Conservation (phyloP, 2,888 invertebrate genomes). For the Meiosimyza decipiens region DNA sequence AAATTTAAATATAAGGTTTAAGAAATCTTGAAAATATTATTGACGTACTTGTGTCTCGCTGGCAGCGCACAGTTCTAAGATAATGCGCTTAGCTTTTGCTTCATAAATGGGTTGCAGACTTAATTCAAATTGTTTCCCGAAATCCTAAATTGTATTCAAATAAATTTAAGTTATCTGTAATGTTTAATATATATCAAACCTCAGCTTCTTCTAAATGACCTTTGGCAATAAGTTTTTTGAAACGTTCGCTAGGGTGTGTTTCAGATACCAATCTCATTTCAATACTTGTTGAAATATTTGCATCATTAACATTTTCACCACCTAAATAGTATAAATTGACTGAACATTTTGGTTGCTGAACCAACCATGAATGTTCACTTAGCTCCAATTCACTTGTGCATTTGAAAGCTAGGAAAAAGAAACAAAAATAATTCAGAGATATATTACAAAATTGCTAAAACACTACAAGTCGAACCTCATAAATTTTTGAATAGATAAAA, state of each 20-base stretch:
- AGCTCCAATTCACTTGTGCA: constrained; percentile 61
- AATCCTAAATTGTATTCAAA: constrained; percentile 51
- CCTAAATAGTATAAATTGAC: constrained; percentile 64
- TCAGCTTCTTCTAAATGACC: constrained; percentile 66
- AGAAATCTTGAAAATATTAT: not conserved
- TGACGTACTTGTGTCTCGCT: constrained; percentile 41
- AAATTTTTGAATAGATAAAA: too few relatives aligned
- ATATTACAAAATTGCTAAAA: too few relatives aligned
- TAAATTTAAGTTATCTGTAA: not conserved
- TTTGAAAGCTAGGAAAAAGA: constrained; percentile 53
- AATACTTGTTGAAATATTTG: constrained; percentile 56
- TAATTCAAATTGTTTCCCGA: constrained; percentile 62
- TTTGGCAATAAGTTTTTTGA: constrained; percentile 64
- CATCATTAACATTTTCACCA: constrained; percentile 48
- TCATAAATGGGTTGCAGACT: constrained; percentile 64
- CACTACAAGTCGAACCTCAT: too few relatives aligned
- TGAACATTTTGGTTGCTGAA: constrained; percentile 62
- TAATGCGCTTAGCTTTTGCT: constrained; percentile 60
- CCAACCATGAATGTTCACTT: constrained; percentile 59
- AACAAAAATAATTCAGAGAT: not conserved
- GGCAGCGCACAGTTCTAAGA: constrained; percentile 54
- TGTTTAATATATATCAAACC: constrained; percentile 43
- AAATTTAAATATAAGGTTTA: constrained; percentile 10
- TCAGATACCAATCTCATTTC: constrained; percentile 65
- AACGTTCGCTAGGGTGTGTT: constrained; percentile 64